phyloP scores from a whole-genome alignment of 2,113 vertebrate species.

The Cynoglossus semilaevis region DNA sequence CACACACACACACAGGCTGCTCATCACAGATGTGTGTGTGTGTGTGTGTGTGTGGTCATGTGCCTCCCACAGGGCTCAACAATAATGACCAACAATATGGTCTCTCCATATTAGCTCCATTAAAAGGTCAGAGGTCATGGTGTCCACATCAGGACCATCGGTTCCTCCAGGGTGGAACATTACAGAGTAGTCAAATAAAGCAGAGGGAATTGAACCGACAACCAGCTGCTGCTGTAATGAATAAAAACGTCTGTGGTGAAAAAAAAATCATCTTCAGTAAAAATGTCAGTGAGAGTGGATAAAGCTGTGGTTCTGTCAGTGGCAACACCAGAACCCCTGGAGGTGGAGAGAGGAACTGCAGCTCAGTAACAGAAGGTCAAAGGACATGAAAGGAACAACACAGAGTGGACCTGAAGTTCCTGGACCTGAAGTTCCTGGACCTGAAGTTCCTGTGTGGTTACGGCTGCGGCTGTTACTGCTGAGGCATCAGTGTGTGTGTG shows the following conservation, averaged over 20 bases:
- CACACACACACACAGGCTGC: slow-evolving; percentile 19
- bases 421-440: no score
- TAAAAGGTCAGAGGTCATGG: slow-evolving; percentile 63
- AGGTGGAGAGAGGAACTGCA: no score
- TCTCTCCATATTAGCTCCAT: slow-evolving; percentile 52
- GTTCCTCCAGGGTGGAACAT: no score
- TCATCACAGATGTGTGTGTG: no score
- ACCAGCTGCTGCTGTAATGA: slow-evolving; percentile 35
- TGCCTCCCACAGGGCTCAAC: slow-evolving; percentile 34
- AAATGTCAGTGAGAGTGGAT: slow-evolving; percentile 39
- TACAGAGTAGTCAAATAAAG: no score
- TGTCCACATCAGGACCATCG: slow-evolving; percentile 58
- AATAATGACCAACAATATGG: slow-evolving; percentile 64
- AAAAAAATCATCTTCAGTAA: slow-evolving; percentile 42
- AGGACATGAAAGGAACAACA: no score
- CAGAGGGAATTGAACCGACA: slow-evolving; percentile 21
- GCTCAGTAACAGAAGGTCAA: no score
- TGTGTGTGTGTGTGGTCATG: slow-evolving; percentile 3
- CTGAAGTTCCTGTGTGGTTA: slow-evolving; percentile 32
- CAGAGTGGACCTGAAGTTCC: no score
- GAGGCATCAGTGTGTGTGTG: background rate
- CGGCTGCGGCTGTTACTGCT: background rate
- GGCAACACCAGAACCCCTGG: slow-evolving; percentile 20
- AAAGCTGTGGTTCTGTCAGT: slow-evolving; percentile 40
- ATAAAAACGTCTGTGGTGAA: slow-evolving; percentile 30